Conservation (phyloP, 2,113 vertebrate species). For the Nycticryphes semicollaris region DNA sequence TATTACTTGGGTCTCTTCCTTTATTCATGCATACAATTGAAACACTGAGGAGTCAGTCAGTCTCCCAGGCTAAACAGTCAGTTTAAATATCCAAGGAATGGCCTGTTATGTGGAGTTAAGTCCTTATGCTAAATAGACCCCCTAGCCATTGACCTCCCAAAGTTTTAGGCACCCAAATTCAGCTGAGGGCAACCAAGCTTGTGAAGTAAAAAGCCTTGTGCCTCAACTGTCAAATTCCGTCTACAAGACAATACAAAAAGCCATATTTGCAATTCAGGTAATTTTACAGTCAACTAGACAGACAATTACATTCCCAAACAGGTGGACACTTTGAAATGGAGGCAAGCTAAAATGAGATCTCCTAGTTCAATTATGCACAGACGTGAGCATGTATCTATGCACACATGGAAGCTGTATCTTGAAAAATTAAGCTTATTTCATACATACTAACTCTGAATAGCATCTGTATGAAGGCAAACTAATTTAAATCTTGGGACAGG, state of each 20-base stretch:
- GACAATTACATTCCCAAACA: not conserved
- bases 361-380: accelerated
- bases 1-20: not conserved
- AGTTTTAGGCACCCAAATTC: slow-evolving; percentile 28
- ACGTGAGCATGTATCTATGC: accelerated
- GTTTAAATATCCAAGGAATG: not conserved
- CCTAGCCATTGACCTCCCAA: not conserved
- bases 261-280: not conserved
- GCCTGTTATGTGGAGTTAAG: not conserved
- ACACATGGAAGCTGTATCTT: not conserved
- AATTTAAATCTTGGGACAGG: not conserved
- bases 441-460: not conserved
- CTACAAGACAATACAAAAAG: not conserved
- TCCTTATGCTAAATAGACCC: not conserved
- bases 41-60: not conserved
- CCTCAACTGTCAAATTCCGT: not conserved
- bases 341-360: not conserved
- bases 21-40: not conserved
- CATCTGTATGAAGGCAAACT: not conserved
- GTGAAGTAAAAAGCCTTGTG: not conserved
- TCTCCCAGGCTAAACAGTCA: not conserved
- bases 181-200: slow-evolving; percentile 8
- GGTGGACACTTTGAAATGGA: not conserved
- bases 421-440: not conserved
- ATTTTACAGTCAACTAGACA: not conserved